Evolutionary conservation across 2,113 vertebrate genomes (phyloP).

Genomic region (Paramisgurnus dabryanus): DNA sequence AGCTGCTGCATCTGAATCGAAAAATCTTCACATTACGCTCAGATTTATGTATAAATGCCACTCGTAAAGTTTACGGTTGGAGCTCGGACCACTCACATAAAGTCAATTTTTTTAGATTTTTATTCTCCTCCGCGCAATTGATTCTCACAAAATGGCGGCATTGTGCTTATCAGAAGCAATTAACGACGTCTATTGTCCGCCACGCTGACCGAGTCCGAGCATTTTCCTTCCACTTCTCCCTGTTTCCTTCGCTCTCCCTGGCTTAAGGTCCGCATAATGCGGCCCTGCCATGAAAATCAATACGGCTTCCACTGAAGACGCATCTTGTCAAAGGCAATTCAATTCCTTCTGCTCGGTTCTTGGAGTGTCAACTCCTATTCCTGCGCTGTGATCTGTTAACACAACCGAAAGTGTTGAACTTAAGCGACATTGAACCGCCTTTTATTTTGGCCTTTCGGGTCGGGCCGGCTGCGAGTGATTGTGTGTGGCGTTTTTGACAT

Average conservation of each 20-base stretch:
- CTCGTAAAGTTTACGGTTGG: not conserved
- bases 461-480: constrained; percentile 20
- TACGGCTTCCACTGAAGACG: constrained; percentile 75
- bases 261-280: constrained; percentile 75
- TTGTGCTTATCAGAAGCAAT: constrained; percentile 42
- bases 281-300: constrained; percentile 76
- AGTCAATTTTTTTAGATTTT: constrained; percentile 12
- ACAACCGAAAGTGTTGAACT: constrained; percentile 61
- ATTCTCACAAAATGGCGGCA: constrained; percentile 25
- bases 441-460: constrained; percentile 43
- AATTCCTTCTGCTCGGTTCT: constrained; percentile 72
- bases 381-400: constrained; percentile 75
- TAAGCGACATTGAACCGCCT: constrained; percentile 42
- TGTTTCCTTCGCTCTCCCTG: constrained; percentile 72
- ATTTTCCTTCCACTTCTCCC: constrained; percentile 70
- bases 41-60: constrained; percentile 4
- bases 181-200: constrained; percentile 33
- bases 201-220: constrained; percentile 58
- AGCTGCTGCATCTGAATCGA: not conserved
- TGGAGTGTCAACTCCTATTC: constrained; percentile 73
- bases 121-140: not conserved
- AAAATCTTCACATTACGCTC: no score
- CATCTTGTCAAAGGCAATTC: constrained; percentile 79
- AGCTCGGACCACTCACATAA: not conserved
- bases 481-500: constrained; percentile 29